phyloP scores from a whole-genome alignment of 2,797 vertebrate species.

The Hemibagrus guttatus region DNA sequence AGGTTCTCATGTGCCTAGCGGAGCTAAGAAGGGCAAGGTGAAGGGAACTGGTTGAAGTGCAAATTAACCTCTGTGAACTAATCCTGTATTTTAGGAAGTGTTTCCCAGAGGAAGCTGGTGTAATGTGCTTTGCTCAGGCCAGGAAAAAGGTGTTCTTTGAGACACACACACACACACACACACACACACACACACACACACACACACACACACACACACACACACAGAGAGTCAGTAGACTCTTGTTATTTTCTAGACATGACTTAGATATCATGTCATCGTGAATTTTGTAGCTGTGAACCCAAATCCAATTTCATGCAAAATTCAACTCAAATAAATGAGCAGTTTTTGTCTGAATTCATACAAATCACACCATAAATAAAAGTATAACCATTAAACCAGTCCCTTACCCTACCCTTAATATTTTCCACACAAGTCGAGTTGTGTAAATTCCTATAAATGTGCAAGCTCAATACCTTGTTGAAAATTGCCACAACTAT shows the following conservation, averaged over 20 bases:
- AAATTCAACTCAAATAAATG: background rate
- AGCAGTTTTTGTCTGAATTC: background rate
- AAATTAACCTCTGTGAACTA: conserved; percentile 50
- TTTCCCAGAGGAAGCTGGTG: conserved; percentile 35
- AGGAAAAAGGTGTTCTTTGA: conserved; percentile 38
- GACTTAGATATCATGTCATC: conserved; percentile 13
- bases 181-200: background rate
- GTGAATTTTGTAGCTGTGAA: background rate
- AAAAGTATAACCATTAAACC: background rate
- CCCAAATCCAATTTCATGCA: background rate
- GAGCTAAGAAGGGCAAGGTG: conserved; percentile 45
- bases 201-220: background rate
- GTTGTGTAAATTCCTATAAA: background rate
- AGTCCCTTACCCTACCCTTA: background rate
- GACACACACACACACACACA: conserved; percentile 9
- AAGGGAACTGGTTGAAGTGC: conserved; percentile 41
- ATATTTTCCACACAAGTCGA: background rate
- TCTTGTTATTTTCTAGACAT: background rate
- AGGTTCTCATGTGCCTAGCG: conserved; percentile 54
- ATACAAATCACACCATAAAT: background rate
- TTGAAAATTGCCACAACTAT: background rate
- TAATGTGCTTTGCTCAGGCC: conserved; percentile 25
- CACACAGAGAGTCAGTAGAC: background rate
- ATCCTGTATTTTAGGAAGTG: conserved; percentile 47
- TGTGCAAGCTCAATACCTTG: background rate